phyloP scores from a whole-genome alignment of 1,140 invertebrate species.

The Ostrea edulis region DNA sequence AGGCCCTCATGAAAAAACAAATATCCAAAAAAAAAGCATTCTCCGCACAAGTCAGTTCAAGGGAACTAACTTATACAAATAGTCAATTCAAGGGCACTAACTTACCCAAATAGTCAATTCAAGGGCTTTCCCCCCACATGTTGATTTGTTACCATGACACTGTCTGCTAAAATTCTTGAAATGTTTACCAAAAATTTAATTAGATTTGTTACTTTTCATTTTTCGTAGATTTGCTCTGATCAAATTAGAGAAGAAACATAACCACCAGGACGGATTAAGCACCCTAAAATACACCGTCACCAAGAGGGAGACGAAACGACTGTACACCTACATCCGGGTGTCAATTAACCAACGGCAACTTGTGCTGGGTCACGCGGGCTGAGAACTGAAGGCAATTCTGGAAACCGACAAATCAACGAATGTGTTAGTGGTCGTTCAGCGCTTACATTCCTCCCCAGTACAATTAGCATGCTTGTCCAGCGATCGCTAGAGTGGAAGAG shows the following conservation, averaged over 20 bases:
- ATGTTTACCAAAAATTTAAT: too few species aligned
- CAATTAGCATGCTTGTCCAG: too few species aligned
- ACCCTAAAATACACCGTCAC: not conserved
- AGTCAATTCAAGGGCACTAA: too few species aligned
- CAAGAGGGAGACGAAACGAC: not conserved
- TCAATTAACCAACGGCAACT: not conserved
- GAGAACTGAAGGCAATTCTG: not conserved
- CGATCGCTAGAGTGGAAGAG: too few species aligned
- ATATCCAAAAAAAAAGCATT: too few species aligned
- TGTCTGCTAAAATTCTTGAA: too few species aligned
- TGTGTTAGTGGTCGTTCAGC: not conserved
- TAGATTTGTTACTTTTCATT: not conserved
- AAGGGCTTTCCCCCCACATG: too few species aligned
- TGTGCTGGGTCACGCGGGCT: not conserved
- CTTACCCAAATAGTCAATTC: too few species aligned
- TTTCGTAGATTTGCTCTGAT: constrained; percentile 10
- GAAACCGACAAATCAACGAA: not conserved
- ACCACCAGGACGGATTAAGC: not conserved
- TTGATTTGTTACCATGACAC: too few species aligned
- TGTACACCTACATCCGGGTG: constrained; percentile 17
- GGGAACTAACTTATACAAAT: too few species aligned
- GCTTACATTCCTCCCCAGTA: not conserved
- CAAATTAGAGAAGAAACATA: constrained; percentile 4
- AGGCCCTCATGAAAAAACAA: too few species aligned
- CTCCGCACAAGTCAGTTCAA: too few species aligned